phyloP scores from a whole-genome alignment of 2,113 vertebrate species.

The Illadopsis cleaveri region DNA sequence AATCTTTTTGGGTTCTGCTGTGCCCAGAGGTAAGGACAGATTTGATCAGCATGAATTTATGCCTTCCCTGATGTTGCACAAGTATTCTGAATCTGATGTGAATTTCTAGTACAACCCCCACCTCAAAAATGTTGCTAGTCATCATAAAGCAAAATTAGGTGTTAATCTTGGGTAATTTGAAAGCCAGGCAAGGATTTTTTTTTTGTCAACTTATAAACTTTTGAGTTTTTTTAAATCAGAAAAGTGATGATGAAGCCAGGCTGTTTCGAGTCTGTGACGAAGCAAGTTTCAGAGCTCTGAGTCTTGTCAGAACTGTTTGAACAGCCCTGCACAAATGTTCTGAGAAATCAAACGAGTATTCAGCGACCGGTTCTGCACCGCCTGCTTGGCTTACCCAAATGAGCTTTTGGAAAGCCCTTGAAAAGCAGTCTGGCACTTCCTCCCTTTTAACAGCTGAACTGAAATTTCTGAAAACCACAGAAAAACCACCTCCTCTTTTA shows the following conservation, averaged over 20 bases:
- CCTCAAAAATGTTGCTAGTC: neutral
- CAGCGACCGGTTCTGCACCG: neutral
- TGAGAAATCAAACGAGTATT: constrained; percentile 41
- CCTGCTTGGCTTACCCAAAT: constrained; percentile 8
- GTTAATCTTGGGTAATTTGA: neutral
- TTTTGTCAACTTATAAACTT: neutral
- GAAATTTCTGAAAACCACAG: constrained; percentile 22
- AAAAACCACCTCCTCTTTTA: neutral
- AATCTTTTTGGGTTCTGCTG: neutral
- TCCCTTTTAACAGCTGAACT: constrained; percentile 32
- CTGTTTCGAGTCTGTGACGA: neutral
- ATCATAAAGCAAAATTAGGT: neutral
- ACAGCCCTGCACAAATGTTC: constrained; percentile 33
- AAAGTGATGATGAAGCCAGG: neutral
- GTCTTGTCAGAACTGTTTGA: neutral
- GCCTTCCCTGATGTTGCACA: neutral
- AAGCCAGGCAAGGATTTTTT: neutral
- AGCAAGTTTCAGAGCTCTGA: neutral
- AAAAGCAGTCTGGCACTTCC: constrained; percentile 59
- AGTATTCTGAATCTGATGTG: neutral
- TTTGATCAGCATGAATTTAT: neutral
- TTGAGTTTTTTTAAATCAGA: neutral
- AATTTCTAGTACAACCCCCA: neutral
- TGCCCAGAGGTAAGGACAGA: neutral
- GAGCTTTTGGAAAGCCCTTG: constrained; percentile 51